Conservation (phyloP, 2,797 vertebrate genomes). For the Pteronotus mesoamericanus region DNA sequence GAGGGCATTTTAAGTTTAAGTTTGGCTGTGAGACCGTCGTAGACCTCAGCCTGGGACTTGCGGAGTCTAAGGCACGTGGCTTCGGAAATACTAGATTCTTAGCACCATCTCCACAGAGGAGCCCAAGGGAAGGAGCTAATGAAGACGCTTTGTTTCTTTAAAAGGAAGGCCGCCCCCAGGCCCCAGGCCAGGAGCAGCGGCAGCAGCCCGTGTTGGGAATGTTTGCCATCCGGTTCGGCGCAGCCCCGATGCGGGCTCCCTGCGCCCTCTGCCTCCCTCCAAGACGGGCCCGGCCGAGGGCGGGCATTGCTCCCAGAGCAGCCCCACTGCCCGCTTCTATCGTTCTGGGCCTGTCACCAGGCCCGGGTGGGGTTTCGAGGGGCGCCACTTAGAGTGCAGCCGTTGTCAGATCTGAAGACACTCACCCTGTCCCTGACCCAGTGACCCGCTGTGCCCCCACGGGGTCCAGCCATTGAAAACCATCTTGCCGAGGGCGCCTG, state of each 20-base stretch:
- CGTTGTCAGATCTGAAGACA: accelerated
- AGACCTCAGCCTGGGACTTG: neutral
- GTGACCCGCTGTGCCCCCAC: neutral
- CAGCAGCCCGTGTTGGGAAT: neutral
- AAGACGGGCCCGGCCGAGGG: constrained; percentile 16
- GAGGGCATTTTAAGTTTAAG: neutral
- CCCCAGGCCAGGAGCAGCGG: neutral
- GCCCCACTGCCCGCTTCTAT: too few relatives aligned
- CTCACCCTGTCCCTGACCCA: neutral
- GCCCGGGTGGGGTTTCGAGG: accelerated
- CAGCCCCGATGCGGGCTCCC: accelerated
- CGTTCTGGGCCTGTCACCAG: neutral
- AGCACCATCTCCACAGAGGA: neutral
- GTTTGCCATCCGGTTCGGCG: neutral
- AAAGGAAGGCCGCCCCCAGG: neutral
- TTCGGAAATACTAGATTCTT: neutral
- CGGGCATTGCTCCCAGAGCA: constrained; percentile 2
- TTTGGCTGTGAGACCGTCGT: neutral
- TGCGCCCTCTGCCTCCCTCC: neutral
- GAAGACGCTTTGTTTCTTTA: neutral
- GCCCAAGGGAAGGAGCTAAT: neutral
- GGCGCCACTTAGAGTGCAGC: accelerated
- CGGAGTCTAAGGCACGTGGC: neutral
- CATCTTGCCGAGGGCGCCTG: neutral
- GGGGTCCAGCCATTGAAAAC: neutral